Conservation (phyloP, 2,113 vertebrate species). For the Ammospiza caudacuta region DNA sequence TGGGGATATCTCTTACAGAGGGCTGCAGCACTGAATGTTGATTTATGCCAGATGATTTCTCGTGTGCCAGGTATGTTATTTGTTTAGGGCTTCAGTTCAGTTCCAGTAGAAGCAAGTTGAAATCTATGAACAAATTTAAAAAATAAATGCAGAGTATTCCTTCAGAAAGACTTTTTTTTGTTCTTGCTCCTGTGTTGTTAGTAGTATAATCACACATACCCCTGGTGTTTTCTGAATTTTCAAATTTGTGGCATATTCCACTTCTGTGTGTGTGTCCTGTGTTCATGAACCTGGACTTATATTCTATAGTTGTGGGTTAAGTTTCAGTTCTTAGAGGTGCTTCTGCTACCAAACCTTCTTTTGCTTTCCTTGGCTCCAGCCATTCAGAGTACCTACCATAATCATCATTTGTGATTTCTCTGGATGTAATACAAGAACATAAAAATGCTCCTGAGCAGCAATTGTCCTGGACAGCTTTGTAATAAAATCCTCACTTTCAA, state of each 20-base stretch:
- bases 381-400: background rate
- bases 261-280: background rate
- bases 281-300: background rate
- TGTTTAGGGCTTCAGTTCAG: background rate
- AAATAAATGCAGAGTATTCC: background rate
- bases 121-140: background rate
- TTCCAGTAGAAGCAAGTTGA: background rate
- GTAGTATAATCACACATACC: background rate
- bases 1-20: constrained; percentile 98
- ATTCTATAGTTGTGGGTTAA: background rate
- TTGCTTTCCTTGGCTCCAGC: background rate
- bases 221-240: background rate
- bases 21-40: constrained; percentile 82
- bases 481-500: background rate
- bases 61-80: constrained; percentile 88
- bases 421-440: background rate
- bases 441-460: background rate
- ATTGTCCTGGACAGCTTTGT: background rate
- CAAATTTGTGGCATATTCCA: background rate
- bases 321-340: background rate
- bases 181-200: background rate
- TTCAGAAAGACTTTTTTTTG: background rate
- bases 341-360: background rate
- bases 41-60: constrained; percentile 93
- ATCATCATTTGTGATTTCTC: background rate